phyloP scores from a whole-genome alignment of 2,888 invertebrate genomes.

The Alloplasta piceator region DNA sequence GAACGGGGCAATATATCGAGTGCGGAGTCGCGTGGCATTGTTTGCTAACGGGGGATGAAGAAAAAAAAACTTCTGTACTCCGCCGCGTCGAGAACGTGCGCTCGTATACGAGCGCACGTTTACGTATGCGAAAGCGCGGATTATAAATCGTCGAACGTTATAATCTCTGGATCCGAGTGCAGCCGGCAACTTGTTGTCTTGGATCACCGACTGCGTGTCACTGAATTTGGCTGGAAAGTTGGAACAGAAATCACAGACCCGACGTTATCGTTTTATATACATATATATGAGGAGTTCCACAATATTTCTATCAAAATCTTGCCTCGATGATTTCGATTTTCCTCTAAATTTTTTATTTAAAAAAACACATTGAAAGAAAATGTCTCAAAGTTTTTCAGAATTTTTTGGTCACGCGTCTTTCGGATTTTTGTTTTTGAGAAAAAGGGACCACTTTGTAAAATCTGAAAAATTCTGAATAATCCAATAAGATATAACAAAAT shows the following conservation, averaged over 20 bases:
- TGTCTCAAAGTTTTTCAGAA: no score
- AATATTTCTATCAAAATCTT: no score
- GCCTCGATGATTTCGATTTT: no score
- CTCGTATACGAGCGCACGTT: slow-evolving; percentile 15
- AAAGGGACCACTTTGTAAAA: no score
- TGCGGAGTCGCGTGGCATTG: slow-evolving; percentile 80
- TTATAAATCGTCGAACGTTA: slow-evolving; percentile 62
- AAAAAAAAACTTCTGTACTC: slow-evolving; percentile 40
- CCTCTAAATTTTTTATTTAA: no score
- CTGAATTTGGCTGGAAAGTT: neutral
- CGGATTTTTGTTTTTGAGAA: no score
- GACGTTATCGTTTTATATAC: slow-evolving; percentile 4
- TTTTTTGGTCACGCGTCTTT: no score
- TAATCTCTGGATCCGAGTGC: slow-evolving; percentile 73
- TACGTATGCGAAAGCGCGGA: neutral
- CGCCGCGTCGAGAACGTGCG: slow-evolving; percentile 6
- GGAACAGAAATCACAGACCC: slow-evolving; percentile 31
- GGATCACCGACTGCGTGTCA: slow-evolving; percentile 75
- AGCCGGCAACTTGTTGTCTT: slow-evolving; percentile 74
- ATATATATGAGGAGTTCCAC: neutral
- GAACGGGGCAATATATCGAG: slow-evolving; percentile 76
- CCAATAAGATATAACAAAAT: no score
- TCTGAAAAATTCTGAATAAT: no score
- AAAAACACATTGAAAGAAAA: no score
- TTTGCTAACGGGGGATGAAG: slow-evolving; percentile 72